Evolutionary conservation across 2,797 vertebrate species (phyloP).

Genomic region (Catostomus latipinnis): DNA sequence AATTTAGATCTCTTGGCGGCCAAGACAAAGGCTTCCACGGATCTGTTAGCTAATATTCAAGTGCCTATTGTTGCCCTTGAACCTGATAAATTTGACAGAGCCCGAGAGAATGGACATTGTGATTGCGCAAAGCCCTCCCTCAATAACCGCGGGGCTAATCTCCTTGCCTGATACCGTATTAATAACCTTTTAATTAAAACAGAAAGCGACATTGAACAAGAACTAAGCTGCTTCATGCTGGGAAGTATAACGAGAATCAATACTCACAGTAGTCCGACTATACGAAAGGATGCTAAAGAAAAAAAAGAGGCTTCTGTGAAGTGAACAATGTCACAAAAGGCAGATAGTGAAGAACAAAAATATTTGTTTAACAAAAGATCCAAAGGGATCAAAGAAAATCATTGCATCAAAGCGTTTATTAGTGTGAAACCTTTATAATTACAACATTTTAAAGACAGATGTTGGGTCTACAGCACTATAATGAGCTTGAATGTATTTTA

Average conservation of each 20-base stretch:
- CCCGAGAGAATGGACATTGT: constrained; percentile 56
- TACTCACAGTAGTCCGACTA: constrained; percentile 26
- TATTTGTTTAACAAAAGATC: constrained; percentile 37
- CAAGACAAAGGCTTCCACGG: constrained; percentile 50
- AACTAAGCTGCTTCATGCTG: constrained; percentile 53
- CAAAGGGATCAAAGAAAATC: constrained; percentile 40
- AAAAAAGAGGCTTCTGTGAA: constrained; percentile 35
- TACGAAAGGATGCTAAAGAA: background rate
- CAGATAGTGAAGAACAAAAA: constrained; percentile 32
- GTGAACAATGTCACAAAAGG: constrained; percentile 31
- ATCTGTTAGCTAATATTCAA: constrained; percentile 56
- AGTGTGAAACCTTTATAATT: background rate
- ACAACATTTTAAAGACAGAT: background rate
- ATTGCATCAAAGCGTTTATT: constrained; percentile 11
- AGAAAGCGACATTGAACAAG: constrained; percentile 59
- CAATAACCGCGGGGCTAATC: constrained; percentile 57
- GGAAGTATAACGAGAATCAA: constrained; percentile 54
- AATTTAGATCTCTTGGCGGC: constrained; percentile 55
- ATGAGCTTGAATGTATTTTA: background rate
- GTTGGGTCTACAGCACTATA: too few species aligned
- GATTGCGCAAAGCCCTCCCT: constrained; percentile 58
- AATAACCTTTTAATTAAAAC: constrained; percentile 67
- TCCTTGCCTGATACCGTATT: constrained; percentile 59
- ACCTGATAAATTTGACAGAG: constrained; percentile 56
- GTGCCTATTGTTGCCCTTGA: constrained; percentile 57